Evolutionary conservation across 1,140 invertebrate genomes (phyloP), one percentile per base, ranked within the genome.

Genomic region (Sarcophaga bullata): DNA sequence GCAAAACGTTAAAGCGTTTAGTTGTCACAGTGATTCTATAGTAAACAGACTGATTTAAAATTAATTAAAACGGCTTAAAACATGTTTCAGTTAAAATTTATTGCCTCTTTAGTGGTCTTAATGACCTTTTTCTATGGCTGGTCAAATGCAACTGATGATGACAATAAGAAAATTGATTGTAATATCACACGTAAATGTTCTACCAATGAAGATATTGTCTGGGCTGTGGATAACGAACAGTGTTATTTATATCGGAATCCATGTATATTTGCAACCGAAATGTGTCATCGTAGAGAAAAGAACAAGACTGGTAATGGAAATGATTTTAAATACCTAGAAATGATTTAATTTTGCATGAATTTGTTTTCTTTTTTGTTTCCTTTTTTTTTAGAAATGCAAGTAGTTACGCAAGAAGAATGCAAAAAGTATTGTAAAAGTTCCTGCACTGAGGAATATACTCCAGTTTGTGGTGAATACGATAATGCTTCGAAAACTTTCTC

Each of bases 231-330:
- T 50, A 17, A 72, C 7, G 3, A 49, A 7, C 80, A 46, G 11
- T 81, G 80, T 25, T 81, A 72, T 81, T 48, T 81, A 47, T 81
- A 50, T 73, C 52, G 80, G 17, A 81, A 81, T 72, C 47, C 80
- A 0, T 81, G 80, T 25, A 9, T 72, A 6, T 81, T 81, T 46
- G 62, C 37, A 19, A 48, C 47, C 10, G 80, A 68, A 13, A 48
- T 68, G 37, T 81, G 80, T 73, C 9, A 8, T 5, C 52, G 80
- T 11, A 81, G 19, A 50, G 48, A 6, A 7, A 52, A 52, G 13
- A 50, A 78, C 6, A 49, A 78, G 50, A 49, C 9, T 25, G 75
- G 75, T 78, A 50, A 8, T 8, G 3, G 8, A 3, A 49, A 49
- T 48, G 7, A 5, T 68, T 68, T 25, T 25, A 9, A 68, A 68